phyloP scores from a whole-genome alignment of 1,140 invertebrate species.

The Drosophila fuyamai region DNA sequence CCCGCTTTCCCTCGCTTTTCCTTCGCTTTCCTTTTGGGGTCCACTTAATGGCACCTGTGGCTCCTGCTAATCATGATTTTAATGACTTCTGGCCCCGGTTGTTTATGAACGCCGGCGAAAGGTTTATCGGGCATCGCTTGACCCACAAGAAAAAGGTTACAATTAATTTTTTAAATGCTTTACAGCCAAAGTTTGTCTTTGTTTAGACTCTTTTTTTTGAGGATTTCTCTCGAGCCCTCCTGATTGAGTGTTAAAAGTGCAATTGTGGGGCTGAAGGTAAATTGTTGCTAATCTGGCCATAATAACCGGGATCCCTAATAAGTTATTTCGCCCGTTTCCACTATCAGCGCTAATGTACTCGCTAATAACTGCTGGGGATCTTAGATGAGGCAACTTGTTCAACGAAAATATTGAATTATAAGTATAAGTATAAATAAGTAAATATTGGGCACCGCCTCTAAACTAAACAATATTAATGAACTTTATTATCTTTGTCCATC shows the following conservation, averaged over 20 bases:
- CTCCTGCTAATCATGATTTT: conserved; percentile 73
- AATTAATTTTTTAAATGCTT: conserved; percentile 76
- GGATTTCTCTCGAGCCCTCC: neutral
- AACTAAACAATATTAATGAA: too few species aligned
- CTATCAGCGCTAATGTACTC: neutral
- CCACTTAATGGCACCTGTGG: conserved; percentile 73
- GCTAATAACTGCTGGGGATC: neutral
- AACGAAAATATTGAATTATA: neutral
- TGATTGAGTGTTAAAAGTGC: conserved; percentile 18
- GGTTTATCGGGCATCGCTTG: conserved; percentile 50
- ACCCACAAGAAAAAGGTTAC: conserved; percentile 26
- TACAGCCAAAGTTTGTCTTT: conserved; percentile 46
- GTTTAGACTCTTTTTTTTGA: neutral
- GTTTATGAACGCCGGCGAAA: conserved; percentile 44
- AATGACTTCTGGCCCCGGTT: conserved; percentile 52
- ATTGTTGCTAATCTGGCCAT: neutral
- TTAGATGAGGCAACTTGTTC: neutral
- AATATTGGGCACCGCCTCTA: too few species aligned
- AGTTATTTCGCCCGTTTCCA: neutral
- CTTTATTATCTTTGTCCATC: too few species aligned
- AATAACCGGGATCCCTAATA: neutral
- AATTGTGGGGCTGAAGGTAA: neutral
- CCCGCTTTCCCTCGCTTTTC: neutral
- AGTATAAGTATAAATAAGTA: too few species aligned
- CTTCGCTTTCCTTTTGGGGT: conserved; percentile 6